phyloP scores from a whole-genome alignment of 2,888 invertebrate genomes.

The Elmis aenea region DNA sequence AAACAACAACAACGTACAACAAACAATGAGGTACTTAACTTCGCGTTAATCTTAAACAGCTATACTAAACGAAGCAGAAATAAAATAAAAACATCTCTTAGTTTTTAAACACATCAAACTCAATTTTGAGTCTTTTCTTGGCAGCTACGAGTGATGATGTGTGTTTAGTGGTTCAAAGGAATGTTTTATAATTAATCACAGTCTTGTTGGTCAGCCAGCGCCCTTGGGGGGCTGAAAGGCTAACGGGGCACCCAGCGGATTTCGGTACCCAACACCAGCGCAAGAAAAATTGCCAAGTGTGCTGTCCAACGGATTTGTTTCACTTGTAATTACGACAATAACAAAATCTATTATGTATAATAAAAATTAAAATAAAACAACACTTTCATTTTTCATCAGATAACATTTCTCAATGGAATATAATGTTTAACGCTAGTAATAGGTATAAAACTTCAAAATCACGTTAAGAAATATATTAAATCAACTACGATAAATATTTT shows the following conservation, averaged over 20 bases:
- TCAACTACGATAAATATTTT: too few relatives aligned
- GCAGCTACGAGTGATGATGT: constrained; percentile 32
- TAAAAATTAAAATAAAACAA: too few relatives aligned
- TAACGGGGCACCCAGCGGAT: constrained; percentile 21
- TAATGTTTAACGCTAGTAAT: too few relatives aligned
- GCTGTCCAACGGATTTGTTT: constrained; percentile 18
- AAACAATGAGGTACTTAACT: too few relatives aligned
- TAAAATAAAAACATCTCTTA: too few relatives aligned
- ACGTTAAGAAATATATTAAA: too few relatives aligned
- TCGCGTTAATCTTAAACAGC: too few relatives aligned
- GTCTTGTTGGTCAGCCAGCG: constrained; percentile 36
- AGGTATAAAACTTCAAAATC: too few relatives aligned
- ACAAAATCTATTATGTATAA: constrained; percentile 5
- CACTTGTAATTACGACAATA: constrained; percentile 18
- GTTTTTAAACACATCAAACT: constrained; percentile 2
- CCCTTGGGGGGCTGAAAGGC: constrained; percentile 30
- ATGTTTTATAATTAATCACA: constrained; percentile 39
- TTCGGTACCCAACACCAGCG: constrained; percentile 12
- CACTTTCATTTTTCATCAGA: too few relatives aligned
- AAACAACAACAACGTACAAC: too few relatives aligned
- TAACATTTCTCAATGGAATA: too few relatives aligned
- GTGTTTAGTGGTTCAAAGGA: constrained; percentile 35
- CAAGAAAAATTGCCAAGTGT: constrained; percentile 31
- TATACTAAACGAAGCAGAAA: too few relatives aligned
- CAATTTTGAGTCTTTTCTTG: constrained; percentile 6